Percentiles rank a stretch among this genome's conserved stretches.
These are phyloP conservation scores for Coptodon rendalli DNA, from an alignment of 2,113 vertebrate species.

Conservation along the genomic window DNA sequence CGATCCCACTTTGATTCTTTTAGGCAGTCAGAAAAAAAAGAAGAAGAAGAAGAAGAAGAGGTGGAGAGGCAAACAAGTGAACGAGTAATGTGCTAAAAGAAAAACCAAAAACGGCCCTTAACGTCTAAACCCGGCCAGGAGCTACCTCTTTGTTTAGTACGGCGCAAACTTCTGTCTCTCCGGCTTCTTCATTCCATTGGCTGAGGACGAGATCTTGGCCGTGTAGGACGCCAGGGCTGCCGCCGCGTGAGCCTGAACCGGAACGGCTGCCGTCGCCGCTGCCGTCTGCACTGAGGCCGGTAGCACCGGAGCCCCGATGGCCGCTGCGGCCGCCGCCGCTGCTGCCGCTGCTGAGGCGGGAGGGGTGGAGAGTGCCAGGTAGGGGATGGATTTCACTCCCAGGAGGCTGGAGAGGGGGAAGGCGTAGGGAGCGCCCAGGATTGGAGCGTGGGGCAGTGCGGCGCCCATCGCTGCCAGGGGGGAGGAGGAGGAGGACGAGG, in stretches of 20 bases:
- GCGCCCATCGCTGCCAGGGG: constrained; percentile 80
- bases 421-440: constrained; percentile 86
- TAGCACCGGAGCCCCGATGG: constrained; percentile 33
- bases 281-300: background rate
- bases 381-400: constrained; percentile 89
- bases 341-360: constrained; percentile 43
- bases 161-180: constrained; percentile 95
- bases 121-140: background rate
- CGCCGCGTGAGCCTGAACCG: constrained; percentile 57
- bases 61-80: background rate
- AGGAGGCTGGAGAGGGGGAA: constrained; percentile 94
- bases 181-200: constrained; percentile 90
- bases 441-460: constrained; percentile 73
- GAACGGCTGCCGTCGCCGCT: constrained; percentile 8
- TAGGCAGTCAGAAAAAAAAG: background rate
- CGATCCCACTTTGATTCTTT: constrained; percentile 12
- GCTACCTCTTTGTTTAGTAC: constrained; percentile 71
- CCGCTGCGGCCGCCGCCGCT: background rate
- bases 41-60: background rate
- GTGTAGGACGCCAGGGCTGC: constrained; percentile 85
- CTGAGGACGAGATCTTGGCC: constrained; percentile 85
- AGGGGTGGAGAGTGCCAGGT: constrained; percentile 83
- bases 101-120: background rate
- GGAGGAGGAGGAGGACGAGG: constrained; percentile 73
- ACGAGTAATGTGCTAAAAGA: background rate